Conservation (phyloP, 2,888 invertebrate genomes). For the Epiperipatus broadwayi region DNA sequence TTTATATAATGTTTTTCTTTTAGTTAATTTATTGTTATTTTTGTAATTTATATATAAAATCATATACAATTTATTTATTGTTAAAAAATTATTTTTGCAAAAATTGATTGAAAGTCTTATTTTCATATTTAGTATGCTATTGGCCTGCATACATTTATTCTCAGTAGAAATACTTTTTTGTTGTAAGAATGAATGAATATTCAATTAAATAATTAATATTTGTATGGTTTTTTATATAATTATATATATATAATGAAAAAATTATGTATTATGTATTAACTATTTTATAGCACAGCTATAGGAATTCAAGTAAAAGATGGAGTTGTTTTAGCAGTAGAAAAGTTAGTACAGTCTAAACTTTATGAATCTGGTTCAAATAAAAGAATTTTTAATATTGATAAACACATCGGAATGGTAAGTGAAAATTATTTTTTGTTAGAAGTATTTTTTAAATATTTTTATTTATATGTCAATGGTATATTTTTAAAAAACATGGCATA, state of each 20-base stretch:
- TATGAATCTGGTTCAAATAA: conserved; percentile 74
- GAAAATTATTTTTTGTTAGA: conserved; percentile 7
- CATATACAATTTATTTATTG: neutral
- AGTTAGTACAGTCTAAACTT: conserved; percentile 75
- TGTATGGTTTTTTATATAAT: neutral
- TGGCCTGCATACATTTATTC: neutral
- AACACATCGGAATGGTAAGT: conserved; percentile 75
- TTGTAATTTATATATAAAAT: neutral
- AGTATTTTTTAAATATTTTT: conserved; percentile 1
- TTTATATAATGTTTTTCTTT: too few relatives aligned
- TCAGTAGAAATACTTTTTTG: neutral
- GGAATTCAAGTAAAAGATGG: conserved; percentile 87
- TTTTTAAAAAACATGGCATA: too few relatives aligned
- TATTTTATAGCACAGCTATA: conserved; percentile 53
- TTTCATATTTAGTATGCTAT: neutral
- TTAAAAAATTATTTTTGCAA: neutral
- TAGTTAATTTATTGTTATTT: conserved; percentile 10
- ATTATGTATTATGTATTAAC: neutral
- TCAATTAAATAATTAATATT: neutral
- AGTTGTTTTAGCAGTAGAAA: conserved; percentile 91
- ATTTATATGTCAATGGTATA: too few relatives aligned
- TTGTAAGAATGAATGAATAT: neutral
- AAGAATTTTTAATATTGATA: conserved; percentile 74
- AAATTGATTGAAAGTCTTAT: neutral
- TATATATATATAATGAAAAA: neutral